Evolutionary conservation across 1,140 invertebrate genomes (phyloP).

Genomic region (Acromyrmex echinatior): DNA sequence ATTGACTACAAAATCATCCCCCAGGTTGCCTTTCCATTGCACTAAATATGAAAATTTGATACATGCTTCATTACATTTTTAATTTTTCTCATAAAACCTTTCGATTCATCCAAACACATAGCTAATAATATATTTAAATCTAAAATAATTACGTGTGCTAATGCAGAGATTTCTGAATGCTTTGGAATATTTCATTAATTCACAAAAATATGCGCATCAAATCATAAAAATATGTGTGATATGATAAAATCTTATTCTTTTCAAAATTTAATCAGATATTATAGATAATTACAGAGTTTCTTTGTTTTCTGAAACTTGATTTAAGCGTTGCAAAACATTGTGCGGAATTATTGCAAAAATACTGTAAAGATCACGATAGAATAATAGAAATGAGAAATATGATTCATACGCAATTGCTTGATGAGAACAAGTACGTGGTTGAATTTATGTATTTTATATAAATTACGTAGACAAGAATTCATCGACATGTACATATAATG

Average conservation of each 20-base stretch:
- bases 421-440: too few relatives aligned
- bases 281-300: background rate
- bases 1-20: constrained; percentile 19
- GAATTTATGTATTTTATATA: too few relatives aligned
- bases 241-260: too few relatives aligned
- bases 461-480: too few relatives aligned
- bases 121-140: background rate
- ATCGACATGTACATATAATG: too few relatives aligned
- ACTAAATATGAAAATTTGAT: constrained; percentile 8
- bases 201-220: background rate
- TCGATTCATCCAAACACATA: background rate
- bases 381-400: background rate
- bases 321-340: background rate
- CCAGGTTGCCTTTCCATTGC: background rate
- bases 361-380: background rate
- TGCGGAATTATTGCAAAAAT: background rate
- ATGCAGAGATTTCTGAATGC: background rate
- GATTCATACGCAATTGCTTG: background rate
- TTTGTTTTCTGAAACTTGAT: background rate
- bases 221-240: background rate
- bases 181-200: background rate
- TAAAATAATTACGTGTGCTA: background rate
- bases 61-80: background rate
- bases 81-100: too few relatives aligned
- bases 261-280: background rate